Base-by-base conservation (phyloP, 2,797 vertebrate genomes). In the Selene dorsalis region DNA sequence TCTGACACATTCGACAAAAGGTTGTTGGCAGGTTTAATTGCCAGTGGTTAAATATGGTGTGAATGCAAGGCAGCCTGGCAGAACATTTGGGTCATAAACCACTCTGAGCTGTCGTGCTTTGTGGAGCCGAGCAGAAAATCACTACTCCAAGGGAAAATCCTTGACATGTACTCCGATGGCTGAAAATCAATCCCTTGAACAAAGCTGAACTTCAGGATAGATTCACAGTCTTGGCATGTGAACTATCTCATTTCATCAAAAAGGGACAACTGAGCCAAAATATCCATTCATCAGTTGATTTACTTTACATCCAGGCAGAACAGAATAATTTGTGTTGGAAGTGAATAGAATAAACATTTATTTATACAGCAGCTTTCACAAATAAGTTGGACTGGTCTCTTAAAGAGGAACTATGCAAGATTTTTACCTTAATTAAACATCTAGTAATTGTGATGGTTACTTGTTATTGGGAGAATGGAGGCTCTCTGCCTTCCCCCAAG, bases 11-110 rank as follows among this genome's bases (percentile, higher is more conserved):
- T 83, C 76, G 80, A 73, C 10, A 45, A 82, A 87, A 88, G 75
- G 80, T 67, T 86, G 77, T 79, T 84, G 85, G 69, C 45, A 45
- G 83, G 53, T 88, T 88, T 89, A 91, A 90, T 86, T 89, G 83
- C 88, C 79, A 70, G 82, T 63, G 30, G 79, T 85, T 84, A 90
- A 91, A 90, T 88, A 81, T 66, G 80, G 85, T 75, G 80, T 69
- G 78, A 87, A 82, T 82, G 83, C 83, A 68, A 68, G 74, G 82
- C 69, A 69, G 80, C 59, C 81, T 45, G 82, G 77, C 73, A 75
- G 80, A 83, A 75, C 60, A 56, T 75, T 84, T 24, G 79, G 83
- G 75, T 89, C 89, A 82, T 86, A 89, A 91, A 92, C 38, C 79
- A 77, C 65, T 59, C 59, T 22, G 78, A 65, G 79, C 69, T 87